Percentiles rank a stretch among this genome's conserved stretches.
Conservation (phyloP, 2,888 invertebrate species). For the Parnassius smintheus region DNA sequence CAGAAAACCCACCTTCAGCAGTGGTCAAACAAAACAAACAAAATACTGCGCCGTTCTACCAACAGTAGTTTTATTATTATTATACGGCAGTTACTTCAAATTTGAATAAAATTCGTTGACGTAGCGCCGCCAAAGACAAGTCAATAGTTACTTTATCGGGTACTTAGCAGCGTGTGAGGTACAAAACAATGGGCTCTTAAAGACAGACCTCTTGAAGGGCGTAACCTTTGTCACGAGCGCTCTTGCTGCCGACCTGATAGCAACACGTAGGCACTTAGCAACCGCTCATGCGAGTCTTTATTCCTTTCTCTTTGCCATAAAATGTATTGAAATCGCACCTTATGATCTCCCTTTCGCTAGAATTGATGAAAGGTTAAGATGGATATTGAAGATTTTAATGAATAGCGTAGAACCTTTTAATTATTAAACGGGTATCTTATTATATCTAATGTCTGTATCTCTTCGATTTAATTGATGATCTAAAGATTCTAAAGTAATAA, state of each 20-base stretch:
- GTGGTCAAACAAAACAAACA: too few relatives aligned
- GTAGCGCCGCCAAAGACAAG: constrained; percentile 5
- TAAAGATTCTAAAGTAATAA: too few relatives aligned
- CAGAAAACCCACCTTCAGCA: too few relatives aligned
- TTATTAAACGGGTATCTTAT: too few relatives aligned
- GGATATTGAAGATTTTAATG: too few relatives aligned
- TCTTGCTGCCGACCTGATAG: constrained; percentile 8
- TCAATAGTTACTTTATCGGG: constrained; percentile 19
- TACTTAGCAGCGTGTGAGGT: constrained; percentile 16
- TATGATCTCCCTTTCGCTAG: too few relatives aligned
- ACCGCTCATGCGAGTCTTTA: constrained; percentile 16
- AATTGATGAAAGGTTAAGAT: too few relatives aligned
- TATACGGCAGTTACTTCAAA: background rate
- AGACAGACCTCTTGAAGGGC: constrained; percentile 18
- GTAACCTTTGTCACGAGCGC: constrained; percentile 18
- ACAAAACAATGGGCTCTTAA: constrained; percentile 23
- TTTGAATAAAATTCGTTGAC: constrained; percentile 3
- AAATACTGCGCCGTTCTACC: too few relatives aligned
- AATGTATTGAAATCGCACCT: constrained; percentile 6
- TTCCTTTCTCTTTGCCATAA: constrained; percentile 15
- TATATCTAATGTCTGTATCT: too few relatives aligned
- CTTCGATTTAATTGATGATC: too few relatives aligned
- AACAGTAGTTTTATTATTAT: too few relatives aligned
- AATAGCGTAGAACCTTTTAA: too few relatives aligned
- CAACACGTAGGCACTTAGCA: constrained; percentile 19